These are phyloP conservation scores for Tupaia chinensis DNA, from an alignment of 2,113 vertebrate genomes.

Conservation along the genomic window DNA sequence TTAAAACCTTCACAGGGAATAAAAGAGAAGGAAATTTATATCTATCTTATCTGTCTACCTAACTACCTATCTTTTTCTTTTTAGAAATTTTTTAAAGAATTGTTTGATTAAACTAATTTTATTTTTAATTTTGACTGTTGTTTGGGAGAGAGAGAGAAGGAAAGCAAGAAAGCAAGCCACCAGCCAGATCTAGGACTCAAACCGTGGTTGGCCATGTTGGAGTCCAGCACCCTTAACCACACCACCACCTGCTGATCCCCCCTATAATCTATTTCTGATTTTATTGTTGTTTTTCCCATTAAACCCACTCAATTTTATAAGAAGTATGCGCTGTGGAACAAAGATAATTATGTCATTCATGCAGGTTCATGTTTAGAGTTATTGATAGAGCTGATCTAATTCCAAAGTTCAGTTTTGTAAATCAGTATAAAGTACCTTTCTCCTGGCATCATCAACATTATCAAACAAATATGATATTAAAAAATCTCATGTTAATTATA, in stretches of 20 bases:
- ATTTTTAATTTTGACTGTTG: too few relatives aligned
- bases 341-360: not conserved
- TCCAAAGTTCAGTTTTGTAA: not conserved
- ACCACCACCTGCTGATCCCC: too few relatives aligned
- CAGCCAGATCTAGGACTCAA: too few relatives aligned
- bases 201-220: too few relatives aligned
- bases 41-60: too few relatives aligned
- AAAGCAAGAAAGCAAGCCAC: too few relatives aligned
- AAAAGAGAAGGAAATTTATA: not conserved
- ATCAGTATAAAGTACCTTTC: not conserved
- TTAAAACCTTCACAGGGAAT: not conserved
- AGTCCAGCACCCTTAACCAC: too few relatives aligned
- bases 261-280: too few relatives aligned
- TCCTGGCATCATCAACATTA: fast-evolving
- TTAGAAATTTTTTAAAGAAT: too few relatives aligned
- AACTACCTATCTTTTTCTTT: too few relatives aligned
- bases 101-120: too few relatives aligned
- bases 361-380: not conserved
- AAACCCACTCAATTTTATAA: not conserved
- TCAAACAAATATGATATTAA: not conserved
- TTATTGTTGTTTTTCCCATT: not conserved
- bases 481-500: not conserved
- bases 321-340: not conserved
- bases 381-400: not conserved
- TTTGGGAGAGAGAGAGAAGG: too few relatives aligned